Evolutionary conservation across 1,140 invertebrate genomes (phyloP), one percentile per base, ranked within the genome.

Genomic region (Whitmania pigra): DNA sequence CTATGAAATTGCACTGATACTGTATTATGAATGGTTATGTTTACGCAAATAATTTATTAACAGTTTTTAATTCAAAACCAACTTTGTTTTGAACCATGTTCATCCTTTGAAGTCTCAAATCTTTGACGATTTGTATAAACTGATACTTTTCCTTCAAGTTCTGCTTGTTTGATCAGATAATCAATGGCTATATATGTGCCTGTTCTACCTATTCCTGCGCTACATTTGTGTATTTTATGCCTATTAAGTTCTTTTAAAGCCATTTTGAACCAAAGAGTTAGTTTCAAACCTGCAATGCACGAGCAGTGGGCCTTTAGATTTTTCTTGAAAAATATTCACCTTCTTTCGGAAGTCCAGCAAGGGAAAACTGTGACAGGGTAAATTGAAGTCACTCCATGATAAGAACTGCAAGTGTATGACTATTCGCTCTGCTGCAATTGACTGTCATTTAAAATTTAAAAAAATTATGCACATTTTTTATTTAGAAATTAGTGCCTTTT

Each of bases 191-290:
- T n/a, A n/a, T n/a, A n/a, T n/a, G n/a, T n/a, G n/a, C n/a, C n/a
- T n/a, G n/a, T n/a, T n/a, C n/a, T 31, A 22, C 68, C 68, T 22
- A 69, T 40, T n/a, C 68, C 68, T 25, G 68, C 68, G 49, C 68
- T 69, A 29, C 17, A 60, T 6, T 7, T 5, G 17, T 17, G 17
- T 17, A 17, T 6, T 60, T 7, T 6, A 60, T 22, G n/a, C 9
- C 5, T 43, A 5, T 43, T 6, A 43, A 43, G 40, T 6, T 43
- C 5, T 6, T 43, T 43, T 43, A 6, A 43, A 43, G 40, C 40
- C 13, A 6, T 43, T 6, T 5, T 43, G 13, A 13, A 43, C 40
- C 40, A 6, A 13, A 43, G 40, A 43, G 27, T 60, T n/a, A 6
- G 5, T 22, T 6, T n/a, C 55, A n/a, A 22, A 60, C 55, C 55